Base-by-base conservation (phyloP, 2,113 vertebrate genomes). In the Fulica atra region DNA sequence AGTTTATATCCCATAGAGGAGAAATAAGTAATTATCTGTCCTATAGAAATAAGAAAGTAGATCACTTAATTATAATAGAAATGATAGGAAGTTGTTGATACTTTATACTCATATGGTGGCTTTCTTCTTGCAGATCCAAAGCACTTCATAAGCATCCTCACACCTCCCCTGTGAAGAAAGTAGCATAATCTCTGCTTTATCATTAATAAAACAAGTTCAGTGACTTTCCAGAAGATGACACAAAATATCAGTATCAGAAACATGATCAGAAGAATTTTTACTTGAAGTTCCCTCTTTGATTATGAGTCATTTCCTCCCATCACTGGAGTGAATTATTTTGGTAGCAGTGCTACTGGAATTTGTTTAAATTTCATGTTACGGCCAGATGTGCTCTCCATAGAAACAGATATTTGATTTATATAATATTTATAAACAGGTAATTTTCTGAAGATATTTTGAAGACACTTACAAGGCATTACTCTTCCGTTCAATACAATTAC, bases 271-370 rank as follows among this genome's bases (percentile, higher is more conserved):
- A 88, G 72, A 86, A 68, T 86, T 86, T 95, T 94, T 63, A 33
- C 56, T 93, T 78, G 14, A 72, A 74, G 14, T 53, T 92, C 13
- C 26, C 31, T 83, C 65, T 96, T 93, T 88, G 85, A 84, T 93
- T 90, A 54, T 91, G 54, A 94, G n/a, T 74, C 46, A 95, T 83
- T 95, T 95, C 88, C 86, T 93, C 31, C 36, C 36, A n/a, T 78
- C 57, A 12, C 50, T 68, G 54, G 53, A 87, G 15, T 69, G 83
- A 92, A 86, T 86, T 93, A 91, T 92, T 94, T 77, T 74, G 38
- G 69, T 81, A 86, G 36, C 42, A 69, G 26, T 57, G 61, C 83
- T 93, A 81, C 80, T 79, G 65, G 61, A 83, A 89, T 79, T 88
- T 65, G 61, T 81, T 92, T 87, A 76, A 84, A 79, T 76, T 81